Evolutionary conservation across 2,888 invertebrate genomes (phyloP), one percentile per base, ranked within the genome.

Genomic region (Hydroisotoma schaefferi): DNA sequence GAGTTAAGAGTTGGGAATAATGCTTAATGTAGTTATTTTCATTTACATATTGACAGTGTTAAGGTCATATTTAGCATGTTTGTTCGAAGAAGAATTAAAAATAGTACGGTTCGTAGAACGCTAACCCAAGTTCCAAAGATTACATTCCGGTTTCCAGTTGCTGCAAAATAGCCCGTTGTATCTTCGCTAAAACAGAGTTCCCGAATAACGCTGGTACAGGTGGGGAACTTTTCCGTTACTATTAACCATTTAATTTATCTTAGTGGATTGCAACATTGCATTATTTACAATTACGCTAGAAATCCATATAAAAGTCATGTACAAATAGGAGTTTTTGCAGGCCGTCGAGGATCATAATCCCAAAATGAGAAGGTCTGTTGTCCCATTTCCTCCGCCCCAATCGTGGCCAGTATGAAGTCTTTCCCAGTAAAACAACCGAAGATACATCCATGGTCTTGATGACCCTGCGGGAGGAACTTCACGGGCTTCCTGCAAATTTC

Each of bases 81-180:
- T n/a, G n/a, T n/a, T n/a, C n/a, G n/a, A n/a, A n/a, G n/a, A n/a
- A n/a, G n/a, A n/a, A n/a, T n/a, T n/a, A n/a, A n/a, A n/a, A n/a
- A n/a, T n/a, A n/a, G n/a, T n/a, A n/a, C n/a, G n/a, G n/a, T n/a
- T n/a, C n/a, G n/a, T n/a, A n/a, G n/a, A 15, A 40, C 5, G 20
- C 40, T 27, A 54, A 69, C 69, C 68, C 70, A 72, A 38, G 70
- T 67, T 27, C 63, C 65, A 55, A 68, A 70, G 1, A 68, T 56
- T 26, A 72, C 55, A 22, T 59, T 43, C 2, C 54, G 59, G 22
- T 66, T 58, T 8, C 72, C 70, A n/a, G 66, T 69, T 4, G 68
- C 68, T 1, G 63, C 59, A 55, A 72, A 72, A 52, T 65, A 70
- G 20, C 68, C 61, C 12, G 59, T 49, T 12, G 46, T 47, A 12